Base-by-base conservation (phyloP, 1,140 invertebrate genomes). In the Acyrthosiphon pisum region DNA sequence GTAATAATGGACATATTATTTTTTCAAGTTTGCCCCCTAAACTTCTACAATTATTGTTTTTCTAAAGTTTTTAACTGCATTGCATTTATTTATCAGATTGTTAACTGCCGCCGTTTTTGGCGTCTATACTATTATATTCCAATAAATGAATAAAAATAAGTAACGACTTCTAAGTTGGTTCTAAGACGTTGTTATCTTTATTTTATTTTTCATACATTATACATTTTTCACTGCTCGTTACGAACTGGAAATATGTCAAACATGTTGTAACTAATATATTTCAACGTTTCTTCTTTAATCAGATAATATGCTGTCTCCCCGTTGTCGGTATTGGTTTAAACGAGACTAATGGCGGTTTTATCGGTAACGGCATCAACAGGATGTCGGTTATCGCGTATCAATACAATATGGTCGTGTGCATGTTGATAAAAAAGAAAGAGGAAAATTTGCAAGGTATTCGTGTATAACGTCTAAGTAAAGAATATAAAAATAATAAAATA, bases 301-400 rank as follows among this genome's bases (percentile, higher is more conserved):
- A 86, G 84, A 86, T 86, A 86, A 86, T 48, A 86, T 30, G 18
- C 6, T 35, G 14, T 88, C 23, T 35, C 35, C 30, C 6, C 46
- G 7, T 88, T 48, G n/a, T 50, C n/a, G 18, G 20, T 30, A 88
- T 88, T n/a, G 18, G 44, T 50, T 88, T 35, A 22, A 48, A 88
- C 35, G 86, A 88, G 18, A 88, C 46, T 88, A 50, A 88, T 88
- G 46, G 86, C 50, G n/a, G 46, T 88, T 48, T 88, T 88, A 88
- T 88, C 86, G 86, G 18, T 30, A 88, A 88, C 44, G 35, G 30
- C 30, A 18, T 50, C 6, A 35, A 50, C 46, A 88, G n/a, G 46
- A 88, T 50, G 46, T 30, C 46, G 18, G 18, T 50, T 88, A 88
- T 50, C 30, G 86, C 20, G 22, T 88, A 48, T 50, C 30, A 46